Evolutionary conservation across 1,140 invertebrate genomes (phyloP).

Genomic region (Hyphantria cunea): DNA sequence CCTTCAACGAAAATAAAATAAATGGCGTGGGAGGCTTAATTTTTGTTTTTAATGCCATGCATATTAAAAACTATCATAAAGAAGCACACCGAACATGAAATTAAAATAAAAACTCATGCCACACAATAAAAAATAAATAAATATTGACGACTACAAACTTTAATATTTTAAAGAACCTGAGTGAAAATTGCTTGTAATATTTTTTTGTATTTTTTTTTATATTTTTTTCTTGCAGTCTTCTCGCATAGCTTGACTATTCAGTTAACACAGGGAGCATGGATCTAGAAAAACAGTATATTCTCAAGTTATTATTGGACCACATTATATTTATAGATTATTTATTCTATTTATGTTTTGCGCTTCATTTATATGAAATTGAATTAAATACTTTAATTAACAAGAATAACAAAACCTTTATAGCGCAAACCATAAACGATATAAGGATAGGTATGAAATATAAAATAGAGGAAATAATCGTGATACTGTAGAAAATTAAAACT

Average conservation of each 20-base stretch:
- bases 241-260: slow-evolving; percentile 83
- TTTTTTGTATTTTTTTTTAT: slow-evolving; percentile 52
- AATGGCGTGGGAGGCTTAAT: background rate
- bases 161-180: slow-evolving; percentile 65
- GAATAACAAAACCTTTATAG: no score
- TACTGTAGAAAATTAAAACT: background rate
- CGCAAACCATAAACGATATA: no score
- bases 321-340: background rate
- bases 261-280: slow-evolving; percentile 90
- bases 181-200: slow-evolving; percentile 48
- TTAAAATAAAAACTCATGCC: slow-evolving; percentile 20
- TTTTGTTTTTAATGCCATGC: background rate
- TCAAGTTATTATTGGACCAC: slow-evolving; percentile 4
- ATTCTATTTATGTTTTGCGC: background rate
- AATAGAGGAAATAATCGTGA: no score
- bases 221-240: slow-evolving; percentile 78
- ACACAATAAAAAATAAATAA: slow-evolving; percentile 26
- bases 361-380: background rate
- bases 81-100: background rate
- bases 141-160: slow-evolving; percentile 56
- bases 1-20: slow-evolving; percentile 23
- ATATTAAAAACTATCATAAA: background rate
- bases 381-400: no score
- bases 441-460: no score
- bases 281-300: slow-evolving; percentile 80